Percentiles rank a stretch among this genome's conserved stretches.
phyloP scores from a whole-genome alignment of 2,113 vertebrate genomes.

The Nannobrachium achirus region DNA sequence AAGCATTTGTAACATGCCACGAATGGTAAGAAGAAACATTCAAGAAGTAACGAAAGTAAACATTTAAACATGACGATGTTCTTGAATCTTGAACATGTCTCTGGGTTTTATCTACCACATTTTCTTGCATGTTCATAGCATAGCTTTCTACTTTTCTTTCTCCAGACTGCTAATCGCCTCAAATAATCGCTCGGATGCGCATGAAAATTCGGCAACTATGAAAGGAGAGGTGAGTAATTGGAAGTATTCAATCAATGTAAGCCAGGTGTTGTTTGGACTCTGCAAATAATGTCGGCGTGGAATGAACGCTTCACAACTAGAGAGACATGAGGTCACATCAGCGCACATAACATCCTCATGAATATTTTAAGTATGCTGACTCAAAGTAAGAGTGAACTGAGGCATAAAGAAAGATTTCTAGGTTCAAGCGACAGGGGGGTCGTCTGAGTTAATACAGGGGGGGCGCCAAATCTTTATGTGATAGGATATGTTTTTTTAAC shows the following conservation, averaged over 20 bases:
- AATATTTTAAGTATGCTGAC: conserved; percentile 29
- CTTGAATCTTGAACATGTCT: too few relatives aligned
- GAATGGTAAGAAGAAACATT: too few relatives aligned
- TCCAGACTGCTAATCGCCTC: conserved; percentile 88
- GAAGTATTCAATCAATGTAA: neutral
- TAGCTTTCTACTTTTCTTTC: conserved; percentile 23
- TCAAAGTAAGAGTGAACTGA: conserved; percentile 25
- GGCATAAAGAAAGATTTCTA: conserved; percentile 50
- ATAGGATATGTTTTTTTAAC: too few relatives aligned
- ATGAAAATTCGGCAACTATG: conserved; percentile 81
- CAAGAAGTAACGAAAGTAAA: too few relatives aligned
- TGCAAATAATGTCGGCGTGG: neutral
- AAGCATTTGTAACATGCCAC: too few relatives aligned
- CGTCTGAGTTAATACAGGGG: too few relatives aligned
- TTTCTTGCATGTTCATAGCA: neutral
- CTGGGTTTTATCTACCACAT: too few relatives aligned
- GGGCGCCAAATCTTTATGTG: too few relatives aligned
- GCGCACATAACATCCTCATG: conserved; percentile 26
- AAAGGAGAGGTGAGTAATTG: conserved; percentile 89
- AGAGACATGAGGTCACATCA: conserved; percentile 19
- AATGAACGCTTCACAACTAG: neutral
- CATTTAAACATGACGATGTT: too few relatives aligned
- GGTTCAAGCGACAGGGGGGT: too few relatives aligned
- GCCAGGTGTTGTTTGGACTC: conserved; percentile 15
- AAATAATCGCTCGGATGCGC: conserved; percentile 85